Conservation (phyloP, 1,140 invertebrate genomes). For the Pectinophora gossypiella region DNA sequence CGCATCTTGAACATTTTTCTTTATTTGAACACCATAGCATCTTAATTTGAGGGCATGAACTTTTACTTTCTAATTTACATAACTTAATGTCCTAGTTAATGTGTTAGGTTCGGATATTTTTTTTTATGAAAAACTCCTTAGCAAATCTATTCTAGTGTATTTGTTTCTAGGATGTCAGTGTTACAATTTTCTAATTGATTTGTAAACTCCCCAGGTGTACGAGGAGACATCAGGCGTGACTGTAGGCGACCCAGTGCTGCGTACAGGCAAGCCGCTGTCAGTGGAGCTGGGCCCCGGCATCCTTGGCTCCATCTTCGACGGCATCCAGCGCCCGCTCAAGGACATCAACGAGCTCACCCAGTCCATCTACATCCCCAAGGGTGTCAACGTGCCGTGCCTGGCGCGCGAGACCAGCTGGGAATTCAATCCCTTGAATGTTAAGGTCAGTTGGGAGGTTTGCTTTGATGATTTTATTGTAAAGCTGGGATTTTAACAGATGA, state of each 20-base stretch:
- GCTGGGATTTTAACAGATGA: no score
- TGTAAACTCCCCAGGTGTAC: constrained; percentile 85
- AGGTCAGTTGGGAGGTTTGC: constrained; percentile 76
- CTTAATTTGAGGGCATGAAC: no score
- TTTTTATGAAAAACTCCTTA: no score
- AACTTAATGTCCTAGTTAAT: no score
- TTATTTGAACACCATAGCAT: no score
- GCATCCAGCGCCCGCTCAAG: constrained; percentile 98
- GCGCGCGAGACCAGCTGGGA: constrained; percentile 93
- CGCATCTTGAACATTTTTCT: no score
- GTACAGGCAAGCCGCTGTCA: constrained; percentile 98
- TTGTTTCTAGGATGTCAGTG: no score
- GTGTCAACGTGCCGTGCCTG: constrained; percentile 94
- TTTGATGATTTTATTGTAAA: no score
- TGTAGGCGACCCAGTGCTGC: constrained; percentile 98
- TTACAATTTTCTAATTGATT: no score
- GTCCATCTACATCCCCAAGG: constrained; percentile 99
- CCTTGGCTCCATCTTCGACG: constrained; percentile 99
- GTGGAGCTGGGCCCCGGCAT: constrained; percentile 99
- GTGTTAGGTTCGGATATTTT: no score
- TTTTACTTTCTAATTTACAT: no score
- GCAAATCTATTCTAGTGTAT: no score
- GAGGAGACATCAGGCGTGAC: constrained; percentile 99
- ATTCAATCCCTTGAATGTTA: constrained; percentile 90
- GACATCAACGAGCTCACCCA: constrained; percentile 96